These are phyloP conservation scores for Xenopus petersii DNA, from an alignment of 2,797 vertebrate genomes.

Conservation along the genomic window DNA sequence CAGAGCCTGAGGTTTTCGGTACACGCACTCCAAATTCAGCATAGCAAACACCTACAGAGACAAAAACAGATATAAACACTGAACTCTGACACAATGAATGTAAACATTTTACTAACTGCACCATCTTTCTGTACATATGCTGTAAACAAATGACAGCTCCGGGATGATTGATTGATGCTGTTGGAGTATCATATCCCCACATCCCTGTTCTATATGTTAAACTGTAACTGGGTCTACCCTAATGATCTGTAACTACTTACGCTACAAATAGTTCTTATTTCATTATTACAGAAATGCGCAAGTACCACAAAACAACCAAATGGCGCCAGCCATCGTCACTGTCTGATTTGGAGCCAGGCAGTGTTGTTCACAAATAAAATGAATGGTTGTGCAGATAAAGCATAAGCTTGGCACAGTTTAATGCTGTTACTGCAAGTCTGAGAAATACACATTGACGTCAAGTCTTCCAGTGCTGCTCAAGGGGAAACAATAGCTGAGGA, in stretches of 20 bases:
- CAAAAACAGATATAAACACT: constrained; percentile 3
- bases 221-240: too few relatives aligned
- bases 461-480: constrained; percentile 1
- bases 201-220: too few relatives aligned
- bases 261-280: constrained; percentile 11
- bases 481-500: constrained; percentile 5
- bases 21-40: constrained; percentile 94
- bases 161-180: too few relatives aligned
- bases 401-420: constrained; percentile 19
- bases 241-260: too few relatives aligned
- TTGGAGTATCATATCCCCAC: too few relatives aligned
- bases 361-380: constrained; percentile 8
- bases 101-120: too few relatives aligned
- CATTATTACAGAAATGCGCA: constrained; percentile 17
- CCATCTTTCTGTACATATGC: too few relatives aligned
- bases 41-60: constrained; percentile 85
- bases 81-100: too few relatives aligned
- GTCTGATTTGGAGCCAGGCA: constrained; percentile 30
- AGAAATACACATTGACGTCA: not conserved
- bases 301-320: constrained; percentile 5
- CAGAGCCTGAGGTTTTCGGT: constrained; percentile 93
- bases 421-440: constrained; percentile 28
- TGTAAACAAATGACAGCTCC: too few relatives aligned
- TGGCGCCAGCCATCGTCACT: constrained; percentile 16
- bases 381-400: constrained; percentile 24